Conservation (phyloP, 2,113 vertebrate genomes). For the Scomber colias region DNA sequence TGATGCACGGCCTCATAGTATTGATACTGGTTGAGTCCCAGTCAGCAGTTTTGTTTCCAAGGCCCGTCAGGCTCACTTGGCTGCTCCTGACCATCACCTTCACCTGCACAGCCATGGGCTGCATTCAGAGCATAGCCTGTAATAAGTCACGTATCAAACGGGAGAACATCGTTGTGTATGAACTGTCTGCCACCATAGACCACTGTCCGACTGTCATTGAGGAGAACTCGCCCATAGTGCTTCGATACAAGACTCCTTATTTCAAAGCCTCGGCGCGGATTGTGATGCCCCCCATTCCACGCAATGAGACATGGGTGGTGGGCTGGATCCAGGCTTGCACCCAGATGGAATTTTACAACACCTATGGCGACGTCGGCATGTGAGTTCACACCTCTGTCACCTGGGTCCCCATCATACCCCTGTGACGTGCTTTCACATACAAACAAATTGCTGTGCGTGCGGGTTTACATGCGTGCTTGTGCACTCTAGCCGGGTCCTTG, state of each 20-base stretch:
- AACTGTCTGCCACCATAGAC: constrained; percentile 95
- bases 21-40: constrained; percentile 59
- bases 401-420: not conserved
- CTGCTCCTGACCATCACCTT: constrained; percentile 69
- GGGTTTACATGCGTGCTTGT: not conserved
- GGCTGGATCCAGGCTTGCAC: constrained; percentile 99
- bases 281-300: constrained; percentile 96
- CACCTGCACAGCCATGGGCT: constrained; percentile 89
- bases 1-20: constrained; percentile 65
- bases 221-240: constrained; percentile 96
- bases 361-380: constrained; percentile 96
- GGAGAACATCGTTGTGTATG: constrained; percentile 95
- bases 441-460: not conserved
- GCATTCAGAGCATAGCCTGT: constrained; percentile 96
- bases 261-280: constrained; percentile 96
- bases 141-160: constrained; percentile 96
- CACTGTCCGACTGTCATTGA: constrained; percentile 95
- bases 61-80: constrained; percentile 62
- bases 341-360: constrained; percentile 99
- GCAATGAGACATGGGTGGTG: constrained; percentile 97
- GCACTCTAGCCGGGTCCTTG: constrained; percentile 2
- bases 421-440: constrained; percentile 15
- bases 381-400: constrained; percentile 80
- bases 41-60: constrained; percentile 52
- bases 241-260: constrained; percentile 97